Evolutionary conservation across 2,888 invertebrate species (phyloP), one percentile per base, ranked within the genome.

Genomic region (Lepidonotus clava): DNA sequence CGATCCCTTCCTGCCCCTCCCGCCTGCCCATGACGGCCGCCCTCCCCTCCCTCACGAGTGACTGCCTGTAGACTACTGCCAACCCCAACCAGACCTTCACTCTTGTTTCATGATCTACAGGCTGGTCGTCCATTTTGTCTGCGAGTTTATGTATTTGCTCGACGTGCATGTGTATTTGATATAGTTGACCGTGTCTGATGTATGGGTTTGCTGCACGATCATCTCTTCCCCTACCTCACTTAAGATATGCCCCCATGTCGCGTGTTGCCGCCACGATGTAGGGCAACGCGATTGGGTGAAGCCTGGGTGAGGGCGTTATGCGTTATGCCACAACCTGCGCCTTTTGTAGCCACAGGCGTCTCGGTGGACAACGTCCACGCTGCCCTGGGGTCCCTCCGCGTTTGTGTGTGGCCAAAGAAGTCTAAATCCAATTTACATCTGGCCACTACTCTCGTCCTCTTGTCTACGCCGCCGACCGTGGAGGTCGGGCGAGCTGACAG

Each of bases 101-200:
- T 46, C 8, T 18, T 11, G 8, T 46, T 46, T 46, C 8, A 46
- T 61, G 61, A 61, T 61, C 21, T 61, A 61, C 28, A 24, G 28
- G 28, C n/a, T 28, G 24, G 61, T 28, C 61, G 2, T 28, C 28
- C 61, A 24, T 24, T 61, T 61, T 61, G 61, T 61, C 61, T 61
- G 61, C 11, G 61, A n/a, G 61, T 61, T 61, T 61, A 61, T 28
- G 61, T 61, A 61, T 4, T 32, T 61, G 28, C 28, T 28, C 28
- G 61, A 61, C 61, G 28, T 61, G 61, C 61, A 61, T 61, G 61
- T 24, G 61, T 61, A 32, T 24, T 61, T 61, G 61, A 61, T 61
- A 61, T 61, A 28, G 11, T 61, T 11, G 8, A 18, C 6, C 8
- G 46, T 46, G 61, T 28, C 14, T 24, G 28, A 24, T 61, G 28